Conservation (phyloP, 2,797 vertebrate species). For the Austrolebias charrua region DNA sequence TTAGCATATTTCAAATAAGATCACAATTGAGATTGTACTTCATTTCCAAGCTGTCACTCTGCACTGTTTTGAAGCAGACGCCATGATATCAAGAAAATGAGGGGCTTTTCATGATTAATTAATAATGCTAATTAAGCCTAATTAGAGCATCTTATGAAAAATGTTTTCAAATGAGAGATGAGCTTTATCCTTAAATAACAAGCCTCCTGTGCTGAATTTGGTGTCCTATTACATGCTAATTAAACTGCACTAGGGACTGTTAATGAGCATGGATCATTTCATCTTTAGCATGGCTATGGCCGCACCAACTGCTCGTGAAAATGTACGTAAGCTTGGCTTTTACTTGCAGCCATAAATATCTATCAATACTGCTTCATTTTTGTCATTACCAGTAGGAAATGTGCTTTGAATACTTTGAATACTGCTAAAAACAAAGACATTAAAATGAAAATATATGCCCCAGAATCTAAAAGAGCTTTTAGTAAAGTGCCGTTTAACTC, state of each 20-base stretch:
- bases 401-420: neutral
- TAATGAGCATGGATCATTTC: conserved; percentile 80
- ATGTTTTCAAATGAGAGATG: conserved; percentile 87
- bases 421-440: neutral
- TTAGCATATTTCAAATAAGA: conserved; percentile 17
- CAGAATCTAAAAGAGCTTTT: conserved; percentile 10
- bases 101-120: conserved; percentile 84
- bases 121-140: conserved; percentile 86
- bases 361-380: neutral
- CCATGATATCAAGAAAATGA: conserved; percentile 77
- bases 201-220: conserved; percentile 81
- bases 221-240: conserved; percentile 85
- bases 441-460: neutral
- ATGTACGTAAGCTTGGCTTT: conserved; percentile 40
- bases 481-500: conserved; percentile 28
- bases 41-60: conserved; percentile 64
- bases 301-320: conserved; percentile 32
- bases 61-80: conserved; percentile 65
- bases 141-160: conserved; percentile 86
- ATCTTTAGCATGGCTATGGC: conserved; percentile 61
- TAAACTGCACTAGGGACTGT: conserved; percentile 76
- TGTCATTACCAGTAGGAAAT: neutral
- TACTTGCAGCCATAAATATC: conserved; percentile 11
- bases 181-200: conserved; percentile 87
- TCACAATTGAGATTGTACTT: conserved; percentile 42